Evolutionary conservation across 2,797 vertebrate species (phyloP).

Genomic region (Lacerta agilis): DNA sequence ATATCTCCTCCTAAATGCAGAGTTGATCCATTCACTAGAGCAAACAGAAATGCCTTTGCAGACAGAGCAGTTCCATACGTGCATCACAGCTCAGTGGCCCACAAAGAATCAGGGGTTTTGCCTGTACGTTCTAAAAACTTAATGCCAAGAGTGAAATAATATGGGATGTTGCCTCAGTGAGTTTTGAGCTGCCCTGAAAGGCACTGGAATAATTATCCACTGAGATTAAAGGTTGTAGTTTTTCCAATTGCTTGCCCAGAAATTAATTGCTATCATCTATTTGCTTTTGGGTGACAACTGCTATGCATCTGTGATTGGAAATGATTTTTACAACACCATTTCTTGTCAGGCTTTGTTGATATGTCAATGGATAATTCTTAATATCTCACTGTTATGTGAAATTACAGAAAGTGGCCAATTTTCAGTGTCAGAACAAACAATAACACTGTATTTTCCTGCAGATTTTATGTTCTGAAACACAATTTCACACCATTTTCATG

Average conservation of each 20-base stretch:
- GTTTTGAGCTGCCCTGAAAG: constrained; percentile 36
- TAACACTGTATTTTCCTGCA: constrained; percentile 37
- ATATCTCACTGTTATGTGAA: constrained; percentile 33
- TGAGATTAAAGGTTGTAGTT: constrained; percentile 40
- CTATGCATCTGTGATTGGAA: constrained; percentile 35
- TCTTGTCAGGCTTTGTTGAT: constrained; percentile 25
- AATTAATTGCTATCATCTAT: constrained; percentile 51
- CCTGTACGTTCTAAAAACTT: neutral
- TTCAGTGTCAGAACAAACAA: constrained; percentile 60
- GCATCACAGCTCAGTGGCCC: neutral
- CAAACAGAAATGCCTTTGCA: neutral
- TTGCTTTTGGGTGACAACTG: constrained; percentile 51
- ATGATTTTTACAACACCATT: constrained; percentile 46
- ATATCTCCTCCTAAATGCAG: neutral
- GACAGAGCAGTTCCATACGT: neutral
- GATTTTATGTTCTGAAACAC: constrained; percentile 32
- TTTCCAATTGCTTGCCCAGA: constrained; percentile 45
- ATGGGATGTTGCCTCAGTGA: constrained; percentile 8
- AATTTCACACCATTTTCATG: constrained; percentile 47
- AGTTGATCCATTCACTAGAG: neutral
- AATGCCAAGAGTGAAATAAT: constrained; percentile 6
- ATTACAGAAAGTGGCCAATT: constrained; percentile 50
- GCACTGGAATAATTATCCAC: constrained; percentile 31
- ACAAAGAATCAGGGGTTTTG: neutral
- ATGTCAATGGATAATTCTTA: constrained; percentile 29